Conservation (phyloP, 2,797 vertebrate species). For the Aphelocoma californica region DNA sequence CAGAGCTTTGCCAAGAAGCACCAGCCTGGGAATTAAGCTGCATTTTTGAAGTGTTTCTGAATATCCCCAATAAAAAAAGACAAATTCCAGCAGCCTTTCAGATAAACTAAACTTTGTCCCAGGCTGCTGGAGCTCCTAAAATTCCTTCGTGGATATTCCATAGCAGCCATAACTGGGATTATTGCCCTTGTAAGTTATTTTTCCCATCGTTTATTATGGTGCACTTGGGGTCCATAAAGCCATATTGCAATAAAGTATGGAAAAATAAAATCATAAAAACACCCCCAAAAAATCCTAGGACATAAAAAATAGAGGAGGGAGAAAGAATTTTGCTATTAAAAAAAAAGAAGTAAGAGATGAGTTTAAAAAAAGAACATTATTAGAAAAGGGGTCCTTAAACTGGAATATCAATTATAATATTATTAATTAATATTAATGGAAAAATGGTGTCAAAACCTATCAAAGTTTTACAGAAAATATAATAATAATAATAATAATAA, state of each 20-base stretch:
- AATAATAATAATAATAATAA: no score
- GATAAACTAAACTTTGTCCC: background rate
- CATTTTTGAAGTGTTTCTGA: background rate
- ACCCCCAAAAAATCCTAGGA: background rate
- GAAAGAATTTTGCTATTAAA: background rate
- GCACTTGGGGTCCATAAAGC: background rate
- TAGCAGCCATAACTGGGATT: background rate
- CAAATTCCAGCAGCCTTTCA: background rate
- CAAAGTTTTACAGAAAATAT: background rate
- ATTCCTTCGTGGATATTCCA: background rate
- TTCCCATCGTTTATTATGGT: background rate
- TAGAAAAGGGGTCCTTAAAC: background rate
- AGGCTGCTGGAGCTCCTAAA: background rate
- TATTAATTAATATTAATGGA: background rate
- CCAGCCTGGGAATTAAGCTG: background rate
- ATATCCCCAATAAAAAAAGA: conserved; percentile 27
- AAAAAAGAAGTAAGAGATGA: background rate
- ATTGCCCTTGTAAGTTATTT: conserved; percentile 16
- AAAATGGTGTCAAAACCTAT: background rate
- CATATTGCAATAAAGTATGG: background rate
- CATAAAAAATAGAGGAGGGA: background rate
- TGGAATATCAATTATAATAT: background rate
- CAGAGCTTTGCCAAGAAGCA: background rate
- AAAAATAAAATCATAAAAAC: background rate
- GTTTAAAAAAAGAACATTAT: background rate